A percentile compares a stretch with the other conserved stretches of the same genome.
Evolutionary conservation across 2,888 invertebrate genomes (phyloP).

Genomic region (Zygaena filipendulae): DNA sequence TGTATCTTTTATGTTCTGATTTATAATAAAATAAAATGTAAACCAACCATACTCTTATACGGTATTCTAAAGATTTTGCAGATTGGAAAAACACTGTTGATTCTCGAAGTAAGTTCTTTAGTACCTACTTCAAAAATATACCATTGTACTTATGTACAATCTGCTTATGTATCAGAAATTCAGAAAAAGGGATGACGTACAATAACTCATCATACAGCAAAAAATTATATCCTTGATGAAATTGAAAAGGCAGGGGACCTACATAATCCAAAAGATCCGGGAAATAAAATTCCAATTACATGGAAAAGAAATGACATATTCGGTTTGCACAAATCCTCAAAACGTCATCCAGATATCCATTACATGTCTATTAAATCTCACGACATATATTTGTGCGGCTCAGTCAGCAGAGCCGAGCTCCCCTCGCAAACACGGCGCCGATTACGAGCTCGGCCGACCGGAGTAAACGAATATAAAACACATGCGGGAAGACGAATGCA

Average conservation of each 20-base stretch:
- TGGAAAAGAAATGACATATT: slow-evolving; percentile 63
- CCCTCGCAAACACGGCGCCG: slow-evolving; percentile 66
- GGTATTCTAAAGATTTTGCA: too few relatives aligned
- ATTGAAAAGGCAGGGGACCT: slow-evolving; percentile 34
- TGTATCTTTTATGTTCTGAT: too few relatives aligned
- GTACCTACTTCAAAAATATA: too few relatives aligned
- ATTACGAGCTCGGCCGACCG: slow-evolving; percentile 62
- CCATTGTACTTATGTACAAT: too few relatives aligned
- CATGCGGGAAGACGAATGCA: slow-evolving; percentile 65
- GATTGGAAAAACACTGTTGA: too few relatives aligned
- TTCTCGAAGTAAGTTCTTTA: too few relatives aligned
- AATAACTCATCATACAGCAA: too few relatives aligned
- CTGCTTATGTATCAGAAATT: too few relatives aligned
- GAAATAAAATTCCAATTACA: slow-evolving; percentile 65
- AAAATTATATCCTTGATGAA: too few relatives aligned
- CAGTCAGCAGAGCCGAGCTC: slow-evolving; percentile 48
- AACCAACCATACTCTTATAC: too few relatives aligned
- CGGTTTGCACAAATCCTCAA: slow-evolving; percentile 69
- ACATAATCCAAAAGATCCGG: slow-evolving; percentile 57
- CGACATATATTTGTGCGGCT: slow-evolving; percentile 67
- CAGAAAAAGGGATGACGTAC: too few relatives aligned
- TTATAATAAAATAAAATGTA: too few relatives aligned
- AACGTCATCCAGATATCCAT: slow-evolving; percentile 70
- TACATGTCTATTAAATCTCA: slow-evolving; percentile 70
- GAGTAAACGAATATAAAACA: slow-evolving; percentile 68